Conservation (phyloP, 2,797 vertebrate genomes). For the Podarcis lilfordi region DNA sequence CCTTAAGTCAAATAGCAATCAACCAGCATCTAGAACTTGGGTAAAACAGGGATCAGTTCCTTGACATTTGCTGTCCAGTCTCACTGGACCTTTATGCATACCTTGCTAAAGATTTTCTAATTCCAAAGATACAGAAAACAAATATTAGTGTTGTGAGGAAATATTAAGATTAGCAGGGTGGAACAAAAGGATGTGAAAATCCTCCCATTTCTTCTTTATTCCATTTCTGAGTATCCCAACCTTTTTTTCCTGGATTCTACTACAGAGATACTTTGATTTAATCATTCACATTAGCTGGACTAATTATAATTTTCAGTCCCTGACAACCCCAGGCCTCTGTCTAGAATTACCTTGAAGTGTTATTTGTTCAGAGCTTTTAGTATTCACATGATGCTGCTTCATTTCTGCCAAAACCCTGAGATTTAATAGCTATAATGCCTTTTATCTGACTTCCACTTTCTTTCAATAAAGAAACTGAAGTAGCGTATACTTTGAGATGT, state of each 20-base stretch:
- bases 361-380: slow-evolving; percentile 62
- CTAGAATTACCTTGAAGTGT: slow-evolving; percentile 64
- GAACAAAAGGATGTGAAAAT: not conserved
- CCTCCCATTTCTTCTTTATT: not conserved
- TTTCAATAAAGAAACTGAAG: slow-evolving; percentile 67
- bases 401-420: slow-evolving; percentile 65
- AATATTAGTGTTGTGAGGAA: slow-evolving; percentile 3
- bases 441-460: slow-evolving; percentile 76
- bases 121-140: not conserved
- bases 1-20: not conserved
- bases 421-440: slow-evolving; percentile 52
- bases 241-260: slow-evolving; percentile 23
- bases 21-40: not conserved
- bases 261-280: slow-evolving; percentile 58
- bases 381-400: slow-evolving; percentile 61
- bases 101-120: not conserved
- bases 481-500: slow-evolving; percentile 62
- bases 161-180: not conserved
- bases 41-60: not conserved
- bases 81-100: not conserved
- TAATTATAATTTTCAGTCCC: slow-evolving; percentile 75
- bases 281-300: slow-evolving; percentile 61
- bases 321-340: slow-evolving; percentile 55
- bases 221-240: not conserved
- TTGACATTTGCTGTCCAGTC: not conserved